Evolutionary conservation across 2,888 invertebrate genomes (phyloP), one percentile per base, ranked within the genome.

Genomic region (Taphrorychus bicolor): DNA sequence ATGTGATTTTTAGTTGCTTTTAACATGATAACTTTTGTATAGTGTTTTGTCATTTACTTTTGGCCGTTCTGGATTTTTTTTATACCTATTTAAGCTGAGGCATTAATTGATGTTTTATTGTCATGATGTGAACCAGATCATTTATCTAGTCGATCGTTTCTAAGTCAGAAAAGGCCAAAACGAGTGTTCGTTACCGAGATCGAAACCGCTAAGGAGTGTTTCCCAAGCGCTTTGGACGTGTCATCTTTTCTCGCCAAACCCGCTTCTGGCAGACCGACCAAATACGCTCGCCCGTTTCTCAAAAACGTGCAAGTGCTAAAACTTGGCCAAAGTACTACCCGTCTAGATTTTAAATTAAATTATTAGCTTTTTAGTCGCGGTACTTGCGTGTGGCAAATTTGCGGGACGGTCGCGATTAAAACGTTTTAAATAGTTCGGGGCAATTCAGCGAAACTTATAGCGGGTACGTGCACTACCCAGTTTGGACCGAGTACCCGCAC

Each of bases 381-480:
- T 48, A 54, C 48, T 69, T 56, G 57, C 72, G 73, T 73, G 74
- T 73, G 73, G 72, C 66, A 72, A 68, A 74, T 71, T 70, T 71
- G 69, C 70, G 73, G 61, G 71, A 66, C 70, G 73, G 72, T 74
- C 70, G 56, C 77, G 77, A 77, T 77, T 77, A 76, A 77, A 77
- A 76, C 76, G 76, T 76, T 76, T 75, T 66, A 73, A 75, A 77
- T 77, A 69, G 73, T 74, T 73, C 59, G 41, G 72, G 71, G 74
- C 72, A 74, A 76, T 74, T 73, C 73, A 76, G 72, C 66, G 71
- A 72, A 70, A 77, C 74, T 73, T 75, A 76, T 73, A 72, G 71
- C 64, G 62, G 45, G 62, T 70, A 76, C 77, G 77, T 77, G 77
- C 69, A 69, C 49, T 66, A 62, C 70, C 70, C 59, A 66, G 59